phyloP scores from a whole-genome alignment of 2,797 vertebrate genomes.

The Pangasius djambal region DNA sequence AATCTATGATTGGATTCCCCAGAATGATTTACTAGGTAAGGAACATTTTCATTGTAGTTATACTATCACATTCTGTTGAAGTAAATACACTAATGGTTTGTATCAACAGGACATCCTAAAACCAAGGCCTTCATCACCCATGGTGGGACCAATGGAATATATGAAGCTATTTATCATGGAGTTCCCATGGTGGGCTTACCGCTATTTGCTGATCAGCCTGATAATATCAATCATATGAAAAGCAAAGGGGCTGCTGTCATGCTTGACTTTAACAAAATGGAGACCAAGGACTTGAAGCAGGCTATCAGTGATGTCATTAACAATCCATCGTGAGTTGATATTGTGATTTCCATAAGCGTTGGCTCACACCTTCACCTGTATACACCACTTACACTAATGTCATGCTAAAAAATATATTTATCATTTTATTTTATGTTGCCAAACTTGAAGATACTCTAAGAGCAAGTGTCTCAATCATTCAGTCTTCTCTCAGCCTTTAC shows the following conservation, averaged over 20 bases:
- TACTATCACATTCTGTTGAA: not conserved
- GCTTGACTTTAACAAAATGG: slow-evolving; percentile 76
- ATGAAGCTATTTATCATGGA: slow-evolving; percentile 87
- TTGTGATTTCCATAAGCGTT: not conserved
- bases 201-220: slow-evolving; percentile 81
- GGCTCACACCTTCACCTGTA: not conserved
- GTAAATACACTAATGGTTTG: not conserved
- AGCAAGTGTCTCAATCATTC: not conserved
- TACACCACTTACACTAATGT: not conserved
- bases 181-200: slow-evolving; percentile 85
- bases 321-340: slow-evolving; percentile 53
- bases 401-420: no score
- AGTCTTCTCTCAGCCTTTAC: not conserved
- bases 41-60: not conserved
- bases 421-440: not conserved
- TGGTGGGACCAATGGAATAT: slow-evolving; percentile 83
- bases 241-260: slow-evolving; percentile 76
- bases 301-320: slow-evolving; percentile 68
- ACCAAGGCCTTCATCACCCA: slow-evolving; percentile 77
- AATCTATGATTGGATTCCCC: slow-evolving; percentile 88
- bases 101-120: slow-evolving; percentile 77
- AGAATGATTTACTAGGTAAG: slow-evolving; percentile 89
- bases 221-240: slow-evolving; percentile 80
- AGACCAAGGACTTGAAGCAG: slow-evolving; percentile 70
- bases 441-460: not conserved